Evolutionary conservation across 2,888 invertebrate species (phyloP).

Genomic region (Acronicta leporina): DNA sequence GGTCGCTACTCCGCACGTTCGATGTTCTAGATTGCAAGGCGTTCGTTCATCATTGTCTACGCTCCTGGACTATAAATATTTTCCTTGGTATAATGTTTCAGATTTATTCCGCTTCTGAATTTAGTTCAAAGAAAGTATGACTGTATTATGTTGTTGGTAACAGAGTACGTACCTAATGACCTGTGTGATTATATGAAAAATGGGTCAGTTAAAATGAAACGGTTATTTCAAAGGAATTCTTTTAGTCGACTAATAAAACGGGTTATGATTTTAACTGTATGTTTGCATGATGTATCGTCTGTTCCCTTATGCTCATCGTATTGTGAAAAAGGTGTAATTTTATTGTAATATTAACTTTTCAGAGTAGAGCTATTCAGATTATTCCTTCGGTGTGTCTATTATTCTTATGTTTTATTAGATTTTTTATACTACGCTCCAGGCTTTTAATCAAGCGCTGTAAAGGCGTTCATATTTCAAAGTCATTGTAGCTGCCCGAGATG

Average conservation of each 20-base stretch:
- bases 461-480: constrained; percentile 48
- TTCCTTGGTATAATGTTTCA: constrained; percentile 14
- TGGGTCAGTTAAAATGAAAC: too few relatives aligned
- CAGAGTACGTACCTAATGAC: too few relatives aligned
- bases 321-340: too few relatives aligned
- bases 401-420: constrained; percentile 14
- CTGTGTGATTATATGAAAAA: too few relatives aligned
- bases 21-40: constrained; percentile 63
- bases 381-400: not conserved
- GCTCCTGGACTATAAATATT: constrained; percentile 42
- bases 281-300: too few relatives aligned
- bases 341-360: too few relatives aligned
- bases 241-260: too few relatives aligned
- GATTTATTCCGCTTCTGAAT: constrained; percentile 15
- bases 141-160: too few relatives aligned
- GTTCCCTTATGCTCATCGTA: too few relatives aligned
- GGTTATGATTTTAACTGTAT: too few relatives aligned
- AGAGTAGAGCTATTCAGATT: too few relatives aligned
- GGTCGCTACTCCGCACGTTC: constrained; percentile 58
- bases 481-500: constrained; percentile 39
- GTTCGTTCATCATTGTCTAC: constrained; percentile 52
- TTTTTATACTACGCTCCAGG: constrained; percentile 14
- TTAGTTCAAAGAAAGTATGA: not conserved
- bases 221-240: too few relatives aligned
- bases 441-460: constrained; percentile 41